Percentiles rank a stretch among this genome's conserved stretches.
These are phyloP conservation scores for Coracopsis vasa DNA, from an alignment of 2,113 vertebrate genomes.

Conservation along the genomic window DNA sequence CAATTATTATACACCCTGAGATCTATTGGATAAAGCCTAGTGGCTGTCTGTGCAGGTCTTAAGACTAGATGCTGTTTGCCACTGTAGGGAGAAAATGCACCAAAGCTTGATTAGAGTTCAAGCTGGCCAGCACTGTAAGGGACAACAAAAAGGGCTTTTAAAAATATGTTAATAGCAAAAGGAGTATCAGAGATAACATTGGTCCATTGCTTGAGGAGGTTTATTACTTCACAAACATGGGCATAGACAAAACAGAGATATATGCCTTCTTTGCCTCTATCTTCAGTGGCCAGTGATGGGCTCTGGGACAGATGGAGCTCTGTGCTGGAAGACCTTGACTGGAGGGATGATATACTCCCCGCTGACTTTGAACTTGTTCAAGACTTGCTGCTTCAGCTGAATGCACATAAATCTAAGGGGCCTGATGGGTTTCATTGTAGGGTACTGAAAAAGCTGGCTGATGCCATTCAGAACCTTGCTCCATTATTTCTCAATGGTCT, in stretches of 20 bases:
- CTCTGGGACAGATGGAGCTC: fast-evolving
- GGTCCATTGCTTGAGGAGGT: neutral
- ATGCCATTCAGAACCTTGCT: neutral
- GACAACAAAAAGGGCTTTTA: neutral
- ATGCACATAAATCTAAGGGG: neutral
- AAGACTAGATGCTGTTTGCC: neutral
- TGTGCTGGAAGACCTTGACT: neutral
- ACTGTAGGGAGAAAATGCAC: neutral
- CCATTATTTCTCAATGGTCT: neutral
- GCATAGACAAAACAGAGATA: neutral
- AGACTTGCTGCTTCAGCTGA: neutral
- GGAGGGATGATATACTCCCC: neutral
- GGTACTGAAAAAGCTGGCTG: neutral
- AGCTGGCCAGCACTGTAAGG: neutral
- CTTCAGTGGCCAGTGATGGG: neutral
- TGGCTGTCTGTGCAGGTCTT: neutral
- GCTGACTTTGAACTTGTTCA: neutral
- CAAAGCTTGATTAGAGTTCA: neutral
- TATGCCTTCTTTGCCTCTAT: neutral
- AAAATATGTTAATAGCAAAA: neutral
- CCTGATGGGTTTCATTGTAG: neutral
- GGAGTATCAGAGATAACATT: neutral
- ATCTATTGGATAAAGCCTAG: neutral
- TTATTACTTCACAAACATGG: neutral
- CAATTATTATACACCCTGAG: neutral